Evolutionary conservation across 1,140 invertebrate species (phyloP), one percentile per base, ranked within the genome.

Genomic region (Dufourea novaeangliae): DNA sequence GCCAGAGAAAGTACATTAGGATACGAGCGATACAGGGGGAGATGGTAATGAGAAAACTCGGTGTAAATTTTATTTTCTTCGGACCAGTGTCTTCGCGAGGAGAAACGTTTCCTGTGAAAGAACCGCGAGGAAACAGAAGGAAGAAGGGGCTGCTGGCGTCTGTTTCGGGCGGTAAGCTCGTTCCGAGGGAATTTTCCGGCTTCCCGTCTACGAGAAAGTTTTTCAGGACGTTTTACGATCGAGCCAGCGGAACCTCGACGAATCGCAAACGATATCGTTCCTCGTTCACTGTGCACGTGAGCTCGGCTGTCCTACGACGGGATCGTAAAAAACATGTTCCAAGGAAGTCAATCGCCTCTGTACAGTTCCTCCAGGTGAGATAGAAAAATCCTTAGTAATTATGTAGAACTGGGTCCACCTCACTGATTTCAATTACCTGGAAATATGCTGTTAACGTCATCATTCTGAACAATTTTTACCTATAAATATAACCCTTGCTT

Each of bases 31-130:
- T 63, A 44, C 46, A 27, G 46, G n/a, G 11, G 32, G 27, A 56
- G 71, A 67, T 63, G 73, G 66, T 84, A 85, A 81, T 68, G 78
- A 84, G 83, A 75, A 74, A 81, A 81, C 73, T 61, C 71, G 50
- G 64, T 74, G 73, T 67, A 84, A 81, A 84, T 78, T 73, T 81
- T 44, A 75, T 80, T 84, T 70, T 78, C 66, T 39, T 50, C 46
- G 17, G 29, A n/a, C 25, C 27, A 3, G 10, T 44, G 37, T 50
- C 27, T 39, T 20, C 20, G 14, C 20, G 14, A n/a, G n/a, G n/a
- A n/a, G 54, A 1, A 44, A 34, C 39, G 14, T 12, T 8, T 7
- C 50, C 78, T 3, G 37, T 17, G 62, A 7, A n/a, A 50, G 46
- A 50, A 50, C 37, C 41, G 20, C 27, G 70, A 2, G 5, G 56